Base-by-base conservation (phyloP, 1,140 invertebrate species). In the Callitettix versicolor region DNA sequence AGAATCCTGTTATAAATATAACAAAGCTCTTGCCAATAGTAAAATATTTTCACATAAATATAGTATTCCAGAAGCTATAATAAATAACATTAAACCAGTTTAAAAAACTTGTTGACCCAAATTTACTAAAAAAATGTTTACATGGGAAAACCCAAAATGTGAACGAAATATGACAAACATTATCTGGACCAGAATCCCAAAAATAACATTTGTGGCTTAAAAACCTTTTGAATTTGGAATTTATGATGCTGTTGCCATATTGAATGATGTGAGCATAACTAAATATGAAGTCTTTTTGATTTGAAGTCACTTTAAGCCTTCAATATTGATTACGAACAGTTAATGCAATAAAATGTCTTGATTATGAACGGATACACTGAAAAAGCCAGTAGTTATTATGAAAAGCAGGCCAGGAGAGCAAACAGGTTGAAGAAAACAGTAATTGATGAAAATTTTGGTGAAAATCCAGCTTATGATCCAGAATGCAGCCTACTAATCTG, bases 1-100 rank as follows among this genome's bases (percentile, higher is more conserved):
- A 46, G 21, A 54, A n/a, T 56, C 49, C n/a, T 67, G 64, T 64
- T 67, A 62, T 36, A 55, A 52, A 34, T 64, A 56, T 57, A 61
- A 58, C 46, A 46, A 21, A 20, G 26, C 48, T 21, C 12, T 24
- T 33, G 40, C 18, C 14, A 22, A 51, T 14, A 22, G 30, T 24
- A 43, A 53, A 36, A 15, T 12, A 38, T 47, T 44, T 38, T n/a
- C 1, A 5, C 33, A 57, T 12, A 33, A 58, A 38, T 53, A 54
- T 49, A 52, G 30, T 26, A n/a, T 57, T n/a, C 48, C 55, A 33
- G n/a, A 18, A 24, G 48, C 56, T 15, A 51, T 57, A 33, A 49
- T 58, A 43, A 33, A 49, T 30, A 47, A 36, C 12, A 54, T 60
- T 15, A 62, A 58, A 53, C 56, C 53, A 4, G 54, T 53, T 43